Percentiles rank a stretch among this genome's conserved stretches.
phyloP scores from a whole-genome alignment of 2,888 invertebrate genomes.

The Bombylius discolor region DNA sequence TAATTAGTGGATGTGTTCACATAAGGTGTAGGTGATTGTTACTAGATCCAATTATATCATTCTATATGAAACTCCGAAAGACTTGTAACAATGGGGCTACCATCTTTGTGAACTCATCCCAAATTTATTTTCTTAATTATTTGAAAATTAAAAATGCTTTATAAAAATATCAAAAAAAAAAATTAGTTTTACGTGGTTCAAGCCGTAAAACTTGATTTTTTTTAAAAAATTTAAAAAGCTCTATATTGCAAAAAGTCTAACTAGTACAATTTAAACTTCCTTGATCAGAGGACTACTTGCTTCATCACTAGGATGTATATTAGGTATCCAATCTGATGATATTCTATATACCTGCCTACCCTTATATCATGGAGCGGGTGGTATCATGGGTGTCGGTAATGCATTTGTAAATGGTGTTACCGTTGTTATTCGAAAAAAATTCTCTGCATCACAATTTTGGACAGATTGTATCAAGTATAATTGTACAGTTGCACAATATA shows the following conservation, averaged over 20 bases:
- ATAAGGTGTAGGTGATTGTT: no score
- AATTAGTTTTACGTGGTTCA: no score
- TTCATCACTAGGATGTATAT: slow-evolving; percentile 31
- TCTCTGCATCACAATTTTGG: slow-evolving; percentile 92
- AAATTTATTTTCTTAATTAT: no score
- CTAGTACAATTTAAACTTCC: no score
- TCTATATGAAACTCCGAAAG: no score
- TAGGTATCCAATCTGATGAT: slow-evolving; percentile 61
- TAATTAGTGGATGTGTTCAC: no score
- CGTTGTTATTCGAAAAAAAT: slow-evolving; percentile 72
- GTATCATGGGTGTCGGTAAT: slow-evolving; percentile 71
- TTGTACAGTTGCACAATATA: slow-evolving; percentile 84
- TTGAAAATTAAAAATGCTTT: no score
- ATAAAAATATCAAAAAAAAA: no score
- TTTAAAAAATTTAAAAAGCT: background rate
- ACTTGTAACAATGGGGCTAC: no score
- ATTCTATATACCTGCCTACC: slow-evolving; percentile 83
- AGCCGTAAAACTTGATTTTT: no score
- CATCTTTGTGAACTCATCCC: no score
- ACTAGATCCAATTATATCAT: no score
- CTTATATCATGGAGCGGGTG: slow-evolving; percentile 89
- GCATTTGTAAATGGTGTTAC: slow-evolving; percentile 63
- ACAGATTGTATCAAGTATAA: slow-evolving; percentile 79
- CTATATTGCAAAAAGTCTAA: background rate
- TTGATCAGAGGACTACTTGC: background rate